Conservation (phyloP, 2,113 vertebrate species). For the Phyllopteryx taeniolatus region DNA sequence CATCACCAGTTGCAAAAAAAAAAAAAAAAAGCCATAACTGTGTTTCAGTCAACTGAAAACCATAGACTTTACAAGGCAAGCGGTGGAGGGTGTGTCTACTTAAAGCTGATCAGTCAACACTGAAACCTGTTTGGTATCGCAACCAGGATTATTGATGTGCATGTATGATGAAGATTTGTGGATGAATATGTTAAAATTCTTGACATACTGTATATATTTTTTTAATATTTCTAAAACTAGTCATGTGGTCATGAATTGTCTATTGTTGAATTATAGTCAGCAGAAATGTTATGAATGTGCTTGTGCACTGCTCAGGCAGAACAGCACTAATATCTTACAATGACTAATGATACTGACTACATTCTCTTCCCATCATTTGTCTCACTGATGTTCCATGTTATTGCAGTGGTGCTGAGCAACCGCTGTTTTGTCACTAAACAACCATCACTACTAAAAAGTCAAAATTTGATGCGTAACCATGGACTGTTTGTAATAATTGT, state of each 20-base stretch:
- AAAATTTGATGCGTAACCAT: no score
- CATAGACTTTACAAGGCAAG: not conserved
- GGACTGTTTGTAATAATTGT: not conserved
- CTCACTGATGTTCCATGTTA: constrained; percentile 34
- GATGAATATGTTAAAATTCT: not conserved
- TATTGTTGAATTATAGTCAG: not conserved
- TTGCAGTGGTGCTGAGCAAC: constrained; percentile 51
- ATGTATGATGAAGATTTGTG: not conserved
- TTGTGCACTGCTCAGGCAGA: not conserved
- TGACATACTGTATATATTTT: not conserved
- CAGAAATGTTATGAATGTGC: not conserved
- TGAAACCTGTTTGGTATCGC: constrained; percentile 25
- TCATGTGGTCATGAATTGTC: not conserved
- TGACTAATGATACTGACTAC: not conserved
- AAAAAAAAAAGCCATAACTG: not conserved
- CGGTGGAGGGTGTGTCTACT: constrained; percentile 11
- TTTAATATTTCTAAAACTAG: not conserved
- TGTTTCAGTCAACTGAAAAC: not conserved
- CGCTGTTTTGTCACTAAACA: constrained; percentile 12
- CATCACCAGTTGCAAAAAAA: not conserved
- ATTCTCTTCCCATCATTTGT: constrained; percentile 14
- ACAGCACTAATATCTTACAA: not conserved
- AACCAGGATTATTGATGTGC: not conserved
- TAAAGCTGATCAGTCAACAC: constrained; percentile 11
- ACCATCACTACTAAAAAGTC: not conserved